These are phyloP conservation scores for Caenorhabditis brenneri DNA, from an alignment of 1,140 invertebrate genomes.

Conservation along the genomic window DNA sequence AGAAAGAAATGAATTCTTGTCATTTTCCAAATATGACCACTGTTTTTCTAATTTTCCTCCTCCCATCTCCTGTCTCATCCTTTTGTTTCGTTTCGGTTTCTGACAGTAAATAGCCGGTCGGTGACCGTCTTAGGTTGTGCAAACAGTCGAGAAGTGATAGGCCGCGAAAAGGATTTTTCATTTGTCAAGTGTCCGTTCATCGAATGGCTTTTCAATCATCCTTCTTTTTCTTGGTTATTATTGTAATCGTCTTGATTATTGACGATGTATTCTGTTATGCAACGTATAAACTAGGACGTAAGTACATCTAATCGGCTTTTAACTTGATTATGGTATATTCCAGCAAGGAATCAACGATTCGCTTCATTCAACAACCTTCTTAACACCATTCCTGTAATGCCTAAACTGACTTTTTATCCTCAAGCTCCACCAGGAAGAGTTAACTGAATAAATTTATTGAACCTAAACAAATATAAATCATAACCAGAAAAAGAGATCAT, in stretches of 20 bases:
- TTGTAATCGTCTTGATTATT: background rate
- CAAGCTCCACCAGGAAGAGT: background rate
- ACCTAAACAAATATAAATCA: background rate
- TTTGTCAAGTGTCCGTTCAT: background rate
- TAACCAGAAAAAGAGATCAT: background rate
- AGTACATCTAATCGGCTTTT: background rate
- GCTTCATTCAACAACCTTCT: background rate
- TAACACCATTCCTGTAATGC: slow-evolving; percentile 21
- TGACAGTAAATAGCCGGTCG: slow-evolving; percentile 18
- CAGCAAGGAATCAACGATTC: slow-evolving; percentile 17
- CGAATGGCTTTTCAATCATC: background rate
- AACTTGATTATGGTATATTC: background rate
- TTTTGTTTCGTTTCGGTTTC: slow-evolving; percentile 36
- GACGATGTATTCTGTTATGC: background rate
- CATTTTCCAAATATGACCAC: background rate
- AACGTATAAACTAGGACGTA: slow-evolving; percentile 14
- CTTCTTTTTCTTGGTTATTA: background rate
- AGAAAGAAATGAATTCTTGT: background rate
- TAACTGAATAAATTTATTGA: background rate
- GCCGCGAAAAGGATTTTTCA: slow-evolving; percentile 1
- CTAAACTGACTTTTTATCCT: slow-evolving; percentile 27
- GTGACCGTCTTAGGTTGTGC: slow-evolving; percentile 31
- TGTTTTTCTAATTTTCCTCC: background rate
- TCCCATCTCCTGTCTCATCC: background rate
- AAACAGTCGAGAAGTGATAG: slow-evolving; percentile 12